phyloP scores from a whole-genome alignment of 2,888 invertebrate species.

The Drosophila nr. medialis region DNA sequence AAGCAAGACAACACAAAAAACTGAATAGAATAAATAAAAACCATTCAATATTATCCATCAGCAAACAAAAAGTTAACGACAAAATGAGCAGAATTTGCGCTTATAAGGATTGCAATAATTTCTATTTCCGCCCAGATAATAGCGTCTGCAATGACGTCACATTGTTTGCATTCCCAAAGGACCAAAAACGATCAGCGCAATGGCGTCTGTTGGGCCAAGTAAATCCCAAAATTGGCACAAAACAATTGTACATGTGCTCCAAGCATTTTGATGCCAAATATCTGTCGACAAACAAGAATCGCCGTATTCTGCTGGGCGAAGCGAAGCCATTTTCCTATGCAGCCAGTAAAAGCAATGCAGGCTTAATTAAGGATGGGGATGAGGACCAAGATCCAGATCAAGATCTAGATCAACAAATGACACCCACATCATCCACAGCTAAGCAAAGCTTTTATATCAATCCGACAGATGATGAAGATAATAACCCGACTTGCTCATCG shows the following conservation, averaged over 20 bases:
- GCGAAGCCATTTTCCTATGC: conserved; percentile 72
- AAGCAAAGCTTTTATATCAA: conserved; percentile 39
- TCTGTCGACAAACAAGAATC: conserved; percentile 63
- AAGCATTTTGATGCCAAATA: conserved; percentile 80
- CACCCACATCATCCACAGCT: conserved; percentile 13
- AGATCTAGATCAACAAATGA: conserved; percentile 3
- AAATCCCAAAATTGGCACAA: conserved; percentile 42
- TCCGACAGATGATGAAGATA: not conserved
- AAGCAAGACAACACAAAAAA: not conserved
- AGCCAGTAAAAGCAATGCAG: not conserved
- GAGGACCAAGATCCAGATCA: not conserved
- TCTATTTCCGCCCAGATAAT: conserved; percentile 31
- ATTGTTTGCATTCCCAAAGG: conserved; percentile 80
- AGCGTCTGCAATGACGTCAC: conserved; percentile 45
- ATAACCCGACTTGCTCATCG: conserved; percentile 6
- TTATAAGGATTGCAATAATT: conserved; percentile 71
- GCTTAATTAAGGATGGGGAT: not conserved
- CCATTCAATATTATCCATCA: not conserved
- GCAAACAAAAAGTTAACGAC: not conserved
- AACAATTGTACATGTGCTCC: conserved; percentile 72
- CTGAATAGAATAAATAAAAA: not conserved
- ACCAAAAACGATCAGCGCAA: conserved; percentile 63
- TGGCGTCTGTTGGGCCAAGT: conserved; percentile 75
- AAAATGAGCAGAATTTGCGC: conserved; percentile 65
- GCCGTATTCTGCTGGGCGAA: conserved; percentile 73